These are phyloP conservation scores for Vimba vimba DNA, from an alignment of 2,113 vertebrate species.

Conservation along the genomic window DNA sequence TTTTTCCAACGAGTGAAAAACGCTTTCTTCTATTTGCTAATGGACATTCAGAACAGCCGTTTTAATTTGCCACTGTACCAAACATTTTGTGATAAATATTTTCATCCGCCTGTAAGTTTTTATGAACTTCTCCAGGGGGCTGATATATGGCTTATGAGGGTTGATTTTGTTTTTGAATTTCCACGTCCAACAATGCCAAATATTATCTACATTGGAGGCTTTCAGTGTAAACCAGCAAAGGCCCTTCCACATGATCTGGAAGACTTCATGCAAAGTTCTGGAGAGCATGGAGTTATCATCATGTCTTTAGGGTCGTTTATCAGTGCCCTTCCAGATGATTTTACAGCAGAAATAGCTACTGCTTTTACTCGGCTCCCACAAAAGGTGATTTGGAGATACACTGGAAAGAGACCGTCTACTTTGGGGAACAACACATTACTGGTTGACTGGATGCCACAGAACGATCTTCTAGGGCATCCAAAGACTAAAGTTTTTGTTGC, in stretches of 20 bases:
- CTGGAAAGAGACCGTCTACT: constrained; percentile 11
- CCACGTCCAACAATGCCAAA: constrained; percentile 41
- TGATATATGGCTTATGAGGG: constrained; percentile 42
- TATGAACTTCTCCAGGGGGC: background rate
- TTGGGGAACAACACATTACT: constrained; percentile 41
- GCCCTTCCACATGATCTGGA: constrained; percentile 37
- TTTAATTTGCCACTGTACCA: constrained; percentile 4
- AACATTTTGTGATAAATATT: constrained; percentile 36
- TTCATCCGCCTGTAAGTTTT: background rate
- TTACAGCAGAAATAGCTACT: constrained; percentile 26
- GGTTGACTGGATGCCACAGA: constrained; percentile 43
- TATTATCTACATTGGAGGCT: constrained; percentile 32
- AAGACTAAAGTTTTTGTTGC: constrained; percentile 30
- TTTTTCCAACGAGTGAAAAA: constrained; percentile 1
- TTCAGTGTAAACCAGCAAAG: constrained; percentile 18
- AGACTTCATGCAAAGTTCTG: constrained; percentile 38
- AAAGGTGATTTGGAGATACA: constrained; percentile 38
- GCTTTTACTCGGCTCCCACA: constrained; percentile 33
- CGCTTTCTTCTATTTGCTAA: background rate
- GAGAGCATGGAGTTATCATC: constrained; percentile 11
- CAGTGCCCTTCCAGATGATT: background rate
- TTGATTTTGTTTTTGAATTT: constrained; percentile 45
- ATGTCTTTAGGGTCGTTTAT: constrained; percentile 35
- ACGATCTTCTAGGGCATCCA: constrained; percentile 32
- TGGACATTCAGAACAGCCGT: background rate